phyloP scores from a whole-genome alignment of 2,888 invertebrate genomes.

The Mimachlamys varia region DNA sequence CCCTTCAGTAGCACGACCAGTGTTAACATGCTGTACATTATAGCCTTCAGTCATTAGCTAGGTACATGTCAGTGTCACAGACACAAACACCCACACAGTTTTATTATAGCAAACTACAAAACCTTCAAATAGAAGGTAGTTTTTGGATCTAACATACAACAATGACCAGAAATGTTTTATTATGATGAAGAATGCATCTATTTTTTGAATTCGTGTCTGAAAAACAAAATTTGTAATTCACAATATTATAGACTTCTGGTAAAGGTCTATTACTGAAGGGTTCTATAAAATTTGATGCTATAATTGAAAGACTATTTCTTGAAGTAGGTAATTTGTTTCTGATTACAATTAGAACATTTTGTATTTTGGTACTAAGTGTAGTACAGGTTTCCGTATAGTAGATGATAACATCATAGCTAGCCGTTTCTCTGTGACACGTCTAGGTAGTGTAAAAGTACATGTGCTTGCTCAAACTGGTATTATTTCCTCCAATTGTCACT shows the following conservation, averaged over 20 bases:
- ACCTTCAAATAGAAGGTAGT: not conserved
- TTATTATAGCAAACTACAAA: not conserved
- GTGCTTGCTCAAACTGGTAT: conserved; percentile 53
- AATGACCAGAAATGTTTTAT: not conserved
- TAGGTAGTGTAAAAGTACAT: conserved; percentile 38
- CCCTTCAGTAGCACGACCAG: not conserved
- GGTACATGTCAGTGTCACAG: not conserved
- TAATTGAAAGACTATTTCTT: not conserved
- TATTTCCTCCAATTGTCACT: conserved; percentile 53
- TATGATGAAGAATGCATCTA: not conserved
- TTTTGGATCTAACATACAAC: not conserved
- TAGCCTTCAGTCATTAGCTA: too few relatives aligned
- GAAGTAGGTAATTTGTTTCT: not conserved
- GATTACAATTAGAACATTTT: not conserved
- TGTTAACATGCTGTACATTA: not conserved
- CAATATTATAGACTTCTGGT: not conserved
- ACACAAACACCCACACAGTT: not conserved
- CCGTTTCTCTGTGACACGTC: not conserved
- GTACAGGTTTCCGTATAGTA: not conserved
- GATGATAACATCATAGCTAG: not conserved
- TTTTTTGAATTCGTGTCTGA: not conserved
- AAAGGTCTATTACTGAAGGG: not conserved
- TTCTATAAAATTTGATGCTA: not conserved
- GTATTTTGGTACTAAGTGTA: not conserved
- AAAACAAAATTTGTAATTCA: not conserved